phyloP scores from a whole-genome alignment of 2,113 vertebrate genomes.

The Alligator sinensis region DNA sequence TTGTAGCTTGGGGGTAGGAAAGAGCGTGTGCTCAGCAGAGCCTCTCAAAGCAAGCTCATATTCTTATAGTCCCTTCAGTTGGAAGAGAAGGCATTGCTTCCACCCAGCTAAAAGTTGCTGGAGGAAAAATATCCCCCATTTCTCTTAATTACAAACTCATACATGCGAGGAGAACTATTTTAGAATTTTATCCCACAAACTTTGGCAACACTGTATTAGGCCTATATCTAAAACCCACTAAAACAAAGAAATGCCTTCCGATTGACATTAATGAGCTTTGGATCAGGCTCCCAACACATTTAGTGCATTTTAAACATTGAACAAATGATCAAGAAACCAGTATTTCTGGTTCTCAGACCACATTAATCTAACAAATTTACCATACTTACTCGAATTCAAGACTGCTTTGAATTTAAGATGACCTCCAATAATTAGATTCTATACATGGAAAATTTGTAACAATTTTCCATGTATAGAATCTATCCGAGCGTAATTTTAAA shows the following conservation, averaged over 20 bases:
- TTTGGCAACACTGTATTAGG: neutral
- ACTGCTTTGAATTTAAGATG: too few relatives aligned
- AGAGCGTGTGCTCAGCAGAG: neutral
- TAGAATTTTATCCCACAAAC: neutral
- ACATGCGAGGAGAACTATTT: too few relatives aligned
- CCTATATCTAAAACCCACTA: neutral
- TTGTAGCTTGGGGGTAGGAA: too few relatives aligned
- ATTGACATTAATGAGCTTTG: neutral
- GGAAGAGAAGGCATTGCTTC: neutral
- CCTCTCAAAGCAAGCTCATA: neutral
- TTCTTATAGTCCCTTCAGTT: neutral
- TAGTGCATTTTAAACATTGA: neutral
- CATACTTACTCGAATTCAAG: too few relatives aligned
- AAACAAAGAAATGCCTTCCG: neutral
- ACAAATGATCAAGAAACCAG: too few relatives aligned
- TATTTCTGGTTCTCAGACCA: too few relatives aligned
- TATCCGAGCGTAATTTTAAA: too few relatives aligned
- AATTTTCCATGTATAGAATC: too few relatives aligned
- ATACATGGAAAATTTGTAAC: too few relatives aligned
- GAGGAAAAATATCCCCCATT: neutral
- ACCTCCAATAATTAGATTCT: too few relatives aligned
- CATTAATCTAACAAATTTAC: too few relatives aligned
- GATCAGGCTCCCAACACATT: neutral
- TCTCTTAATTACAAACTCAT: too few relatives aligned
- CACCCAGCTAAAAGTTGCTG: neutral